Percentiles rank a stretch among this genome's conserved stretches.
These are phyloP conservation scores for Trypoxylon attenuatum DNA, from an alignment of 2,888 invertebrate genomes.

Conservation along the genomic window DNA sequence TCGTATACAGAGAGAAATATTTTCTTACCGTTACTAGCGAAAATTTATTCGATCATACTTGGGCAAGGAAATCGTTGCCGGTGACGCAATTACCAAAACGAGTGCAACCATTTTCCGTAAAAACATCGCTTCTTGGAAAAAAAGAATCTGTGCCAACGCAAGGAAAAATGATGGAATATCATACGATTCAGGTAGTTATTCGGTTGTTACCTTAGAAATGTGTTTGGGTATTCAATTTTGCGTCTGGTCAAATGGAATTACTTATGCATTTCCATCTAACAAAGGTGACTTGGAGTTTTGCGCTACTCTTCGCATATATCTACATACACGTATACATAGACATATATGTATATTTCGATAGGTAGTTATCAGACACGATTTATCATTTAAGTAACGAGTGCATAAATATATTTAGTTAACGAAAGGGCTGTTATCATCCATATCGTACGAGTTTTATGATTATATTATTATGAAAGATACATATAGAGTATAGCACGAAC, in stretches of 20 bases:
- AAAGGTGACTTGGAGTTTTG: not conserved
- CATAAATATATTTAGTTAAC: not conserved
- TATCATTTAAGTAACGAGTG: not conserved
- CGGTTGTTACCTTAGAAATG: no score
- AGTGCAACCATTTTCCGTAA: slow-evolving; percentile 20
- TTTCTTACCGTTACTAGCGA: slow-evolving; percentile 40
- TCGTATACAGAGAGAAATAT: slow-evolving; percentile 39
- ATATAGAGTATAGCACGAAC: slow-evolving; percentile 1
- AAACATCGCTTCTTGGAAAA: slow-evolving; percentile 29
- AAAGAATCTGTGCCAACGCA: slow-evolving; percentile 43
- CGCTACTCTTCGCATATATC: not conserved
- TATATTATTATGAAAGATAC: slow-evolving; percentile 2
- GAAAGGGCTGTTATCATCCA: not conserved
- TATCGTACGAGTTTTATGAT: not conserved
- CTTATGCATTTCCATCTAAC: no score
- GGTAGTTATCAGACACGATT: no score
- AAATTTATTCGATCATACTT: slow-evolving; percentile 23
- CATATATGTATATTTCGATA: not conserved
- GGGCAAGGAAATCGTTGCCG: slow-evolving; percentile 25
- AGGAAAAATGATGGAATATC: slow-evolving; percentile 11
- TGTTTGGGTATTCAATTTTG: not conserved
- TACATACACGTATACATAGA: not conserved
- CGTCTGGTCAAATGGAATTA: no score
- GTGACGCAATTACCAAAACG: slow-evolving; percentile 13
- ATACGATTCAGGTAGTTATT: slow-evolving; percentile 22